Evolutionary conservation across 2,797 vertebrate genomes (phyloP).

Genomic region (Helarctos malayanus): DNA sequence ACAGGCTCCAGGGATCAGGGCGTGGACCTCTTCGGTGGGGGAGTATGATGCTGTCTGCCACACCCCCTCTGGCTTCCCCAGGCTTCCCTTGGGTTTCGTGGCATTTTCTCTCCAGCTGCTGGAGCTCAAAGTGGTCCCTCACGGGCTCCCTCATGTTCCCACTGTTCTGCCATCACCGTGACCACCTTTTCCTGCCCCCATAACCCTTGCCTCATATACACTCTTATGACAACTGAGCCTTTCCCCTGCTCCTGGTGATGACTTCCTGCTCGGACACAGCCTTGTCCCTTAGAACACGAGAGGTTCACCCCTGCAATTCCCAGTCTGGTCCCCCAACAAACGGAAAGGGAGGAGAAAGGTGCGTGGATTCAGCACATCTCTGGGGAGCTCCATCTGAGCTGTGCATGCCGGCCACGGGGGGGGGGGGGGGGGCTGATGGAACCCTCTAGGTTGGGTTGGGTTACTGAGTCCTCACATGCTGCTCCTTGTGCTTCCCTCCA

Average conservation of each 20-base stretch:
- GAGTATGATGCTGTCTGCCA: not conserved
- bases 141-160: not conserved
- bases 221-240: not conserved
- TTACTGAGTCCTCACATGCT: not conserved
- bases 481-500: not conserved
- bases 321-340: not conserved
- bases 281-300: not conserved
- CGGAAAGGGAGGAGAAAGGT: not conserved
- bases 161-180: not conserved
- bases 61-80: not conserved
- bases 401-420: accelerated
- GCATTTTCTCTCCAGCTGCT: not conserved
- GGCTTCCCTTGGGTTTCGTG: not conserved
- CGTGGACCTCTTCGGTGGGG: not conserved
- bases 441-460: not conserved
- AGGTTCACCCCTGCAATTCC: not conserved
- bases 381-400: not conserved
- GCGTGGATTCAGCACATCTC: accelerated
- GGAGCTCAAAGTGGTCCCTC: not conserved
- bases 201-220: too few relatives aligned
- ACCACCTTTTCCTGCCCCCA: not conserved
- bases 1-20: not conserved
- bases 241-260: not conserved
- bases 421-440: too few relatives aligned
- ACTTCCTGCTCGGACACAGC: not conserved